Evolutionary conservation across 1,140 invertebrate genomes (phyloP).

Genomic region (Drosophila tropicalis): DNA sequence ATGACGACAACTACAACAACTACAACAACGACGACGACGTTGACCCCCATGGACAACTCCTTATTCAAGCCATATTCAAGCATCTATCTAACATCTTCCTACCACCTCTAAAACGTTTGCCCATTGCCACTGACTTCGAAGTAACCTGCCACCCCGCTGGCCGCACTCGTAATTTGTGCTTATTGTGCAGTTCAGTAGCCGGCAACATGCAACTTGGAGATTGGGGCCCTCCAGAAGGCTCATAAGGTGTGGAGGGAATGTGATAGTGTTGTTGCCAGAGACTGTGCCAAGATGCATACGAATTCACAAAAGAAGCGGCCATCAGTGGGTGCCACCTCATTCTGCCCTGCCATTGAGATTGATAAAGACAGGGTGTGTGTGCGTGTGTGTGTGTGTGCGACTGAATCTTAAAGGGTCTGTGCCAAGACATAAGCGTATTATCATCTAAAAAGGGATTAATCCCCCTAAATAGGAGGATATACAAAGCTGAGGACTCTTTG

Average conservation of each 20-base stretch:
- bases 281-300: slow-evolving; percentile 60
- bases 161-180: slow-evolving; percentile 77
- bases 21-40: slow-evolving; percentile 14
- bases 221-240: neutral
- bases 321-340: slow-evolving; percentile 41
- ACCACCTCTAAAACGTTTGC: neutral
- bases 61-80: slow-evolving; percentile 14
- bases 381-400: neutral
- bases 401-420: slow-evolving; percentile 5
- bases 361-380: slow-evolving; percentile 1
- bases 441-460: neutral
- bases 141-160: slow-evolving; percentile 32
- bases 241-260: neutral
- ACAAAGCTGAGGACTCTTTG: no score
- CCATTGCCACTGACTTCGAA: slow-evolving; percentile 29
- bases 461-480: no score
- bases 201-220: slow-evolving; percentile 10
- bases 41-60: slow-evolving; percentile 64
- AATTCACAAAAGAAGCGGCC: slow-evolving; percentile 70
- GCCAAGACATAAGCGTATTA: neutral
- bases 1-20: slow-evolving; percentile 16
- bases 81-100: neutral
- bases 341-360: neutral
- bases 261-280: slow-evolving; percentile 9
- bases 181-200: slow-evolving; percentile 65